Evolutionary conservation across 2,113 vertebrate genomes (phyloP), one percentile per base, ranked within the genome.

Genomic region (Istiophorus platypterus): DNA sequence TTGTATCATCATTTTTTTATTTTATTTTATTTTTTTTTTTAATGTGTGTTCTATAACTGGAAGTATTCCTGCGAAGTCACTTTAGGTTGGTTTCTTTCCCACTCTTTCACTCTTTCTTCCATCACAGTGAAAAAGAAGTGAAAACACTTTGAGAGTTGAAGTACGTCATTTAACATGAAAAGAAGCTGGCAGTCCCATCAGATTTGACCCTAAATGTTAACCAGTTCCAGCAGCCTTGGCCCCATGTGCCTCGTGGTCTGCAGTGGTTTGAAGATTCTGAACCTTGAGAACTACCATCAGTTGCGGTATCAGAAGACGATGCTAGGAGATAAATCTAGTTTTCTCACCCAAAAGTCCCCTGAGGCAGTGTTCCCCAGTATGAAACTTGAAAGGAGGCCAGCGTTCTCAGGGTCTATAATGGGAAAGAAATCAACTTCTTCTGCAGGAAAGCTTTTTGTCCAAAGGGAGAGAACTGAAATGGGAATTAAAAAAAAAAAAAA

Each of bases 41-140:
- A 18, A 41, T 42, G 22, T 49, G 3, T 64, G 18, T 82, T 58
- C 62, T 57, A 39, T 81, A 92, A 95, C 93, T 95, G 93, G 93
- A 95, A 94, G 34, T 84, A 34, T 85, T 78, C 83, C 70, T 66
- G 58, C 75, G 66, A 87, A 84, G 80, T 88, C 81, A 58, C 74
- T 72, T 82, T 81, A 72, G 65, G 51, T 87, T 78, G 57, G 56
- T 86, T 88, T 83, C 68, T 84, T 91, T 89, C 72, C 80, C 85
- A 58, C 76, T 72, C 71, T 58, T 92, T 80, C 76, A 85, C 81
- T 88, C 59, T 49, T 47, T 82, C 45, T 67, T 82, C 57, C 49
- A 75, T 85, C 76, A 47, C 82, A 82, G 75, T 88, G 81, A 89
- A 78, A 85, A 84, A 10, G 26, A 56, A 59, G 71, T 41, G 14